A percentile compares a stretch with the other conserved stretches of the same genome.
Evolutionary conservation across 2,888 invertebrate species (phyloP).

Genomic region (Elysia crispata): DNA sequence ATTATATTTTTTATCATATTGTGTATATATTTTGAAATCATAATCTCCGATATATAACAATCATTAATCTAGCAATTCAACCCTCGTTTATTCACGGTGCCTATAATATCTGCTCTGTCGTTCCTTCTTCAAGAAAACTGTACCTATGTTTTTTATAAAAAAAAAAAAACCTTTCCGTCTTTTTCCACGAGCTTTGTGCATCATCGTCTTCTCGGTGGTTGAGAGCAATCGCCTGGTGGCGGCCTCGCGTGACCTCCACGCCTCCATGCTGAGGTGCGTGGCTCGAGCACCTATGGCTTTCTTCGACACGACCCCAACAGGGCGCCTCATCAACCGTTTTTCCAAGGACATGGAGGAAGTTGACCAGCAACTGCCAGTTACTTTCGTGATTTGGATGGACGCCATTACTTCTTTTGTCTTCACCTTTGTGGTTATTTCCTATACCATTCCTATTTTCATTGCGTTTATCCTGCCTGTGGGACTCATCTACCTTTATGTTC

Average conservation of each 20-base stretch:
- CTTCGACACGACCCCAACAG: conserved; percentile 78
- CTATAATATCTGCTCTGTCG: no score
- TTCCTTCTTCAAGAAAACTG: no score
- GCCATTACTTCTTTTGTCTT: conserved; percentile 54
- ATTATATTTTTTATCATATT: no score
- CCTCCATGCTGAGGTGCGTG: conserved; percentile 68
- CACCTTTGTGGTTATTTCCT: conserved; percentile 62
- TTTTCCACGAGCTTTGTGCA: no score
- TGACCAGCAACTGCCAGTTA: conserved; percentile 66
- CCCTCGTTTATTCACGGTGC: no score
- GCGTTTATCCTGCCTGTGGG: conserved; percentile 60
- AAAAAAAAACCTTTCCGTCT: no score
- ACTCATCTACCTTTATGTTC: conserved; percentile 63
- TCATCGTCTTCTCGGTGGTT: conserved; percentile 52
- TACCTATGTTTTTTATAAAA: no score
- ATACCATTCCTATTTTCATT: conserved; percentile 65
- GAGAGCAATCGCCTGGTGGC: conserved; percentile 73
- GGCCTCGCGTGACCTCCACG: conserved; percentile 65
- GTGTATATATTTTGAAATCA: no score
- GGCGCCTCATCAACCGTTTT: conserved; percentile 76
- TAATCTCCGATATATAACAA: no score
- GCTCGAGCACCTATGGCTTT: conserved; percentile 77
- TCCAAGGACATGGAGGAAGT: conserved; percentile 72
- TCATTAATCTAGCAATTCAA: no score
- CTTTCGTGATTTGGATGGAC: conserved; percentile 55